These are phyloP conservation scores for Zaprionus kolodkinae DNA, from an alignment of 1,140 invertebrate species.

Conservation along the genomic window DNA sequence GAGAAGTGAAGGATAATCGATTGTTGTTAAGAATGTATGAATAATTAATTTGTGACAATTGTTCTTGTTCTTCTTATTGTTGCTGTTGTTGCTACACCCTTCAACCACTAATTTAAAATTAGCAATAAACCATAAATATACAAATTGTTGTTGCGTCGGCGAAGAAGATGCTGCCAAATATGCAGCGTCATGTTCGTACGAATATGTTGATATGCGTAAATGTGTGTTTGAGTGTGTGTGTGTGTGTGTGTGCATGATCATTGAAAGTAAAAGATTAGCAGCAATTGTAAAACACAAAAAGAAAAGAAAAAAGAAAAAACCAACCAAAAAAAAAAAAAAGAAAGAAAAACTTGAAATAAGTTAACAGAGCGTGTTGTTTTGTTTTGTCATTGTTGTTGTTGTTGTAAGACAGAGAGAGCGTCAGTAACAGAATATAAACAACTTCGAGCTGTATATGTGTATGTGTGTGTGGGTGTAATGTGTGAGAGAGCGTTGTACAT, in stretches of 20 bases:
- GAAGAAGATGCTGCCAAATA: background rate
- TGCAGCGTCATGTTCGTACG: background rate
- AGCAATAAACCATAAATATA: conserved; percentile 11
- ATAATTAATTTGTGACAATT: conserved; percentile 5
- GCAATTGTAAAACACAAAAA: conserved; percentile 12
- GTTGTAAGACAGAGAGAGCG: conserved; percentile 30
- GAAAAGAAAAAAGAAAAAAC: conserved; percentile 37
- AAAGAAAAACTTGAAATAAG: conserved; percentile 41
- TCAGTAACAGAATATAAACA: conserved; percentile 43
- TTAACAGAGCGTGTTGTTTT: conserved; percentile 51
- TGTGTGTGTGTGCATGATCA: conserved; percentile 12
- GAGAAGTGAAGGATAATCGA: background rate
- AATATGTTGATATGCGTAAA: background rate
- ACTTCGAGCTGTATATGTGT: conserved; percentile 15
- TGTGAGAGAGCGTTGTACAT: conserved; percentile 4
- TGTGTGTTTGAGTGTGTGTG: conserved; percentile 13
- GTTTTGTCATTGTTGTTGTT: conserved; percentile 15
- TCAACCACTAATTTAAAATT: conserved; percentile 26
- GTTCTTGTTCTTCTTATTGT: background rate
- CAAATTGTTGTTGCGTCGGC: background rate
- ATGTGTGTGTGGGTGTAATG: conserved; percentile 21
- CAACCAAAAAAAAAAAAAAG: conserved; percentile 38
- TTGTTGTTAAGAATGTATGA: conserved; percentile 16
- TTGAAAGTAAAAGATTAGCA: conserved; percentile 14
- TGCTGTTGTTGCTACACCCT: conserved; percentile 28